Base-by-base conservation (phyloP, 1,140 invertebrate species). In the Zeugodacus cucurbitae region DNA sequence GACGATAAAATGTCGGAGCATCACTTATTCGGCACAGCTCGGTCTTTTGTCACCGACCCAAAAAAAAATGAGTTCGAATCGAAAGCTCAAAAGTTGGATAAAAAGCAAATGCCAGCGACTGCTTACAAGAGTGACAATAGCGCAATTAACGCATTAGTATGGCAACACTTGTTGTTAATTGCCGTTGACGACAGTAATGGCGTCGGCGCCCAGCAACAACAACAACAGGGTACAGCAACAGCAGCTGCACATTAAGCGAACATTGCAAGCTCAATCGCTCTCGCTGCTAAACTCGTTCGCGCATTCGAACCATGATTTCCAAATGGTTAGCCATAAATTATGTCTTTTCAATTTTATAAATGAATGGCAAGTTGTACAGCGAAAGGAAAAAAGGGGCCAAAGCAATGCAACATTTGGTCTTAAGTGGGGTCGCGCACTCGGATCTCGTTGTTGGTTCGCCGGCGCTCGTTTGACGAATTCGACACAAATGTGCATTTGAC, bases 81-180 rank as follows among this genome's bases (percentile, higher is more conserved):
- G 4, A 20, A 54, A 54, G 10, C 7, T 1, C 7, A 54, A 54
- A 41, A 41, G 3, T 3, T 3, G 7, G 7, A 41, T 3, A 41
- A 41, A 7, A 3, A 41, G 37, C 3, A 7, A 41, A 41, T 41
- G 37, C 37, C 37, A 41, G 7, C 37, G 37, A 3, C 54, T 82
- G 74, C 48, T 82, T 48, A 82, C 74, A 82, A 22, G n/a, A 54
- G 74, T 82, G 74, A 82, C 74, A 82, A 82, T 82, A 26, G 74
- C 74, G 74, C 74, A 82, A 82, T 82, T 82, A 82, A 82, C 74
- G 41, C 74, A 82, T 82, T 82, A 82, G 74, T 82, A 54, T 82
- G 74, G 74, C 74, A 82, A 82, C 74, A 82, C 41, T 82, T 82
- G 74, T 44, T 82, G 74, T 82, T 82, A 82, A 82, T 82, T 82